Percentiles rank a stretch among this genome's conserved stretches.
These are phyloP conservation scores for Medauroidea extradentata DNA, from an alignment of 1,140 invertebrate species.

Conservation along the genomic window DNA sequence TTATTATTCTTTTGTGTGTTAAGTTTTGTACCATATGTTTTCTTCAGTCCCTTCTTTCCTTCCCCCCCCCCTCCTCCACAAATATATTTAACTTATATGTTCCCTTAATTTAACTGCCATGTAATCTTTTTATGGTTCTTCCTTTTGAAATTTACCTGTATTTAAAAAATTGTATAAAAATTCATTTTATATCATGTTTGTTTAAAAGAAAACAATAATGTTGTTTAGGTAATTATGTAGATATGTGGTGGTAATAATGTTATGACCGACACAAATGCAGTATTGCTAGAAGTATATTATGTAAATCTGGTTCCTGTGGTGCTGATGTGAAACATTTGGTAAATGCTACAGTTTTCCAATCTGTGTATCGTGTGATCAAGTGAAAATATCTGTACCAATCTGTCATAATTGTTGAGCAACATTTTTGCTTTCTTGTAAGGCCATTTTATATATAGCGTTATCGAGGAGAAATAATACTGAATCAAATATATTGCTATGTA, in stretches of 20 bases:
- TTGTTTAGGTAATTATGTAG: not conserved
- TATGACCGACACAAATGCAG: not conserved
- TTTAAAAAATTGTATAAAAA: no score
- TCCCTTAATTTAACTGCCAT: not conserved
- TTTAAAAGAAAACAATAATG: no score
- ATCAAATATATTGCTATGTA: slow-evolving; percentile 9
- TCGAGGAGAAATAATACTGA: not conserved
- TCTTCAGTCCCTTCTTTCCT: not conserved
- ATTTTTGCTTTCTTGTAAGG: slow-evolving; percentile 6
- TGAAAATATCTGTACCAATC: slow-evolving; percentile 8
- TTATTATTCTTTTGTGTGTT: not conserved
- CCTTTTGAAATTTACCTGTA: no score
- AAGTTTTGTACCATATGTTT: not conserved
- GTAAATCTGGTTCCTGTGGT: not conserved
- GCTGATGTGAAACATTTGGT: not conserved
- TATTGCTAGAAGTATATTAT: not conserved
- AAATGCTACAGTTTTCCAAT: not conserved
- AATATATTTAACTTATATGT: not conserved
- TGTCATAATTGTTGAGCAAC: not conserved
- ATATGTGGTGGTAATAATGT: not conserved
- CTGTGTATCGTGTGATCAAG: slow-evolving; percentile 2
- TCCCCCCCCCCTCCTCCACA: no score
- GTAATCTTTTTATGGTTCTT: no score
- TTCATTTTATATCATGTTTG: no score
- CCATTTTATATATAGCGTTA: slow-evolving; percentile 6